A percentile compares a stretch with the other conserved stretches of the same genome.
Evolutionary conservation across 1,140 invertebrate genomes (phyloP).

Genomic region (Tetraneura akinire): DNA sequence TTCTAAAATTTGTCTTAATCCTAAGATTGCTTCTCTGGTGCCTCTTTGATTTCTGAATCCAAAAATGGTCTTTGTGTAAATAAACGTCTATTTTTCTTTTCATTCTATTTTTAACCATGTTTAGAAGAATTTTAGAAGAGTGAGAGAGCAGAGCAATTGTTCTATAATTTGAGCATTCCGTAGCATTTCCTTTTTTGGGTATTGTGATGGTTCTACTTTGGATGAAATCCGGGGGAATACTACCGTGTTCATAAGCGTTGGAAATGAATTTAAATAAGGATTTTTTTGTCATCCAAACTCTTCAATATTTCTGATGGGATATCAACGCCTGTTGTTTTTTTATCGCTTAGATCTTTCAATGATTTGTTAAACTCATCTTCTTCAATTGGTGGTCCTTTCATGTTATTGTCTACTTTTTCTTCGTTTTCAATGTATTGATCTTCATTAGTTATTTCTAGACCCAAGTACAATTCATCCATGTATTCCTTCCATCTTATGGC

Average conservation of each 20-base stretch:
- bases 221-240: neutral
- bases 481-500: too few relatives aligned
- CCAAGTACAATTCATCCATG: too few relatives aligned
- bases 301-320: too few relatives aligned
- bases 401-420: too few relatives aligned
- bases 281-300: neutral
- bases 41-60: constrained; percentile 13
- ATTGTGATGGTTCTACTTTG: neutral
- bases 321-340: too few relatives aligned
- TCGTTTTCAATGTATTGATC: too few relatives aligned
- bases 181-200: neutral
- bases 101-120: constrained; percentile 37
- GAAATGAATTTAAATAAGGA: neutral
- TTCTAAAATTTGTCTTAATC: constrained; percentile 23
- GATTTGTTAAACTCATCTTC: too few relatives aligned
- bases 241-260: neutral
- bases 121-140: constrained; percentile 34
- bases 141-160: constrained; percentile 43
- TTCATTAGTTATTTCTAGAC: too few relatives aligned
- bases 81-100: constrained; percentile 15
- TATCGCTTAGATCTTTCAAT: too few relatives aligned
- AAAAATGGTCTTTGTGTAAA: constrained; percentile 36
- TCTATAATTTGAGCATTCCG: constrained; percentile 21
- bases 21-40: constrained; percentile 37
- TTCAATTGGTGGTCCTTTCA: too few relatives aligned